Evolutionary conservation across 2,888 invertebrate genomes (phyloP).

Genomic region (Aphidoletes aphidimyza): DNA sequence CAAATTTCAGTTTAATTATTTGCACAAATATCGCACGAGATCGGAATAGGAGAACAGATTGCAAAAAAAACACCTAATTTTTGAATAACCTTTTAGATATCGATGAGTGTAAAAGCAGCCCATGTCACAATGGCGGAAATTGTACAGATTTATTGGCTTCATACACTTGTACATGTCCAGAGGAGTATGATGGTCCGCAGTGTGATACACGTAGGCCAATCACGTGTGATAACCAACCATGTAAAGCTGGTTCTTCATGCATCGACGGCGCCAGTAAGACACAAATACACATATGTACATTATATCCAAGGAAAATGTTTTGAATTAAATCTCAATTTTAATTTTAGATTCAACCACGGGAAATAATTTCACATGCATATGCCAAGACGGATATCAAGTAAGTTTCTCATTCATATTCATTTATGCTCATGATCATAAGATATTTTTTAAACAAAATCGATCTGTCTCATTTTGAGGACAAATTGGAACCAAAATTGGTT

Average conservation of each 20-base stretch:
- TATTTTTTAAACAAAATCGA: too few relatives aligned
- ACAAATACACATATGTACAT: too few relatives aligned
- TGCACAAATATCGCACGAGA: too few relatives aligned
- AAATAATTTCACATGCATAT: constrained; percentile 87
- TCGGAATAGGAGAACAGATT: too few relatives aligned
- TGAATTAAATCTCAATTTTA: too few relatives aligned
- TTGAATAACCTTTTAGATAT: constrained; percentile 71
- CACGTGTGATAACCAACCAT: constrained; percentile 82
- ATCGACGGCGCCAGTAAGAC: constrained; percentile 72
- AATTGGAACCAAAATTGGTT: too few relatives aligned
- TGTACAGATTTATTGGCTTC: constrained; percentile 79
- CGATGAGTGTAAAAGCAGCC: constrained; percentile 82
- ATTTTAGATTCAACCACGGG: constrained; percentile 74
- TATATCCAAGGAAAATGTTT: too few relatives aligned
- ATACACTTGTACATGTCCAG: constrained; percentile 79
- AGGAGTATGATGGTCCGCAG: constrained; percentile 78
- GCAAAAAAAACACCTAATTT: too few relatives aligned
- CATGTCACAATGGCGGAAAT: constrained; percentile 83
- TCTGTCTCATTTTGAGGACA: too few relatives aligned
- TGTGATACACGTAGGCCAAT: constrained; percentile 78
- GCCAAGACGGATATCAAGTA: constrained; percentile 71
- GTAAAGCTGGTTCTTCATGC: constrained; percentile 77
- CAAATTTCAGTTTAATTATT: too few relatives aligned
- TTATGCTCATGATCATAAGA: too few relatives aligned
- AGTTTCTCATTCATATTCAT: neutral